phyloP scores from a whole-genome alignment of 2,888 invertebrate genomes.

The Lithophane semibrunnea region DNA sequence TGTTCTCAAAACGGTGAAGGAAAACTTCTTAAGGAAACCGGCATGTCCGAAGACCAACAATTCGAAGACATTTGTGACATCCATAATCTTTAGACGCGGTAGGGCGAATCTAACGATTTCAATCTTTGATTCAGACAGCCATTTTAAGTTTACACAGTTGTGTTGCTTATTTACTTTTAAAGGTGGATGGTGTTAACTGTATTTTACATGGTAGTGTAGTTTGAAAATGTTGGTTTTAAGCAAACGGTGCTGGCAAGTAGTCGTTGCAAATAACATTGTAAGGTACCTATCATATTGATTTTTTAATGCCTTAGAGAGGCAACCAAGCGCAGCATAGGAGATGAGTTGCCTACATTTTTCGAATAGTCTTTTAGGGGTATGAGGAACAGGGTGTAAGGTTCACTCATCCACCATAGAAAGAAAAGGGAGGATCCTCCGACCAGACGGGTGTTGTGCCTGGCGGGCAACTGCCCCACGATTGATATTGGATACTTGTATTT shows the following conservation, averaged over 20 bases:
- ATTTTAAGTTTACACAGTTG: constrained; percentile 15
- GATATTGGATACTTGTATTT: too few species aligned
- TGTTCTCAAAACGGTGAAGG: too few species aligned
- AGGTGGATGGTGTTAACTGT: neutral
- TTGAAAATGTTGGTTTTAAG: neutral
- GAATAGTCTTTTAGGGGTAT: too few species aligned
- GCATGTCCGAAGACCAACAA: too few species aligned
- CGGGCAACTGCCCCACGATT: too few species aligned
- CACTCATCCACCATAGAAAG: too few species aligned
- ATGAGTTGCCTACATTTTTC: too few species aligned
- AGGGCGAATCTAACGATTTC: neutral
- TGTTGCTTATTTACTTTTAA: constrained; percentile 1
- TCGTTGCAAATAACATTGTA: neutral
- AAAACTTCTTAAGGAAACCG: too few species aligned
- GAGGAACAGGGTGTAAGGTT: too few species aligned
- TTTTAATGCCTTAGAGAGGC: neutral
- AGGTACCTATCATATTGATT: neutral
- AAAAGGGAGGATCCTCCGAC: too few species aligned
- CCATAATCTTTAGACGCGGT: neutral
- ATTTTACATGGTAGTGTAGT: neutral
- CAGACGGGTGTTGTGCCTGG: too few species aligned
- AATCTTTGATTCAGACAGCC: neutral
- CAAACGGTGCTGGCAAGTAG: neutral
- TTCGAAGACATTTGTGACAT: too few species aligned
- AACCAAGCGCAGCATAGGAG: neutral